phyloP scores from a whole-genome alignment of 64 coral and sea anemone species.

The Porites lutea region DNA sequence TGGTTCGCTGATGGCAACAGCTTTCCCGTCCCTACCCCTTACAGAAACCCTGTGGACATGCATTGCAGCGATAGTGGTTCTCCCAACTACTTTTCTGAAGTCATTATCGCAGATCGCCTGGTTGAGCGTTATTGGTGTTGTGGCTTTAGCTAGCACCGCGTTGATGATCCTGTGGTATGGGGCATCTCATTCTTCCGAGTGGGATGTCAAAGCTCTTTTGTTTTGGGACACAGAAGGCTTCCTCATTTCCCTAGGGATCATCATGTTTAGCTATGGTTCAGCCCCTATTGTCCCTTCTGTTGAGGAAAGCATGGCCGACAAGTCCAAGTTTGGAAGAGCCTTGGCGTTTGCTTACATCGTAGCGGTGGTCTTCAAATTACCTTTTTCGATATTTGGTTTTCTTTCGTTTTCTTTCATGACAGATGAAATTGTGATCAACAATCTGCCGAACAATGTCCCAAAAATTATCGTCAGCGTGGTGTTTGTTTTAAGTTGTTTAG shows the following conservation, averaged over 20 bases:
- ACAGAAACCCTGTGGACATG: slow-evolving; percentile 19
- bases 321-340: slow-evolving; percentile 23
- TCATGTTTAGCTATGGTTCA: slow-evolving; percentile 37
- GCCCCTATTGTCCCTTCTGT: slow-evolving; percentile 2
- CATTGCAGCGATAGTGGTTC: slow-evolving; percentile 28
- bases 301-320: slow-evolving; percentile 29
- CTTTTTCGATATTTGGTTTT: slow-evolving; percentile 45
- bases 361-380: slow-evolving; percentile 12
- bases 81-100: slow-evolving; percentile 46
- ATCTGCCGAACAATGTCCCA: neutral
- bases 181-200: neutral
- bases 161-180: neutral
- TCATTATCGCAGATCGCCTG: slow-evolving; percentile 36
- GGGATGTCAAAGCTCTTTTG: slow-evolving; percentile 12
- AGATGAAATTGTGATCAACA: slow-evolving; percentile 51
- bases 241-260: slow-evolving; percentile 27
- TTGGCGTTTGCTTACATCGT: neutral
- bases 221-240: slow-evolving; percentile 53
- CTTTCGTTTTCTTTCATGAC: slow-evolving; percentile 33
- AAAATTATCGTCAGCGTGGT: neutral
- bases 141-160: slow-evolving; percentile 12
- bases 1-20: slow-evolving; percentile 11
- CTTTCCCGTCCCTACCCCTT: slow-evolving; percentile 12
- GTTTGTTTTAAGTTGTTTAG: slow-evolving; percentile 20
- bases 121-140: slow-evolving; percentile 40